These are phyloP conservation scores for Ispidina picta DNA, from an alignment of 2,797 vertebrate genomes.

Conservation along the genomic window DNA sequence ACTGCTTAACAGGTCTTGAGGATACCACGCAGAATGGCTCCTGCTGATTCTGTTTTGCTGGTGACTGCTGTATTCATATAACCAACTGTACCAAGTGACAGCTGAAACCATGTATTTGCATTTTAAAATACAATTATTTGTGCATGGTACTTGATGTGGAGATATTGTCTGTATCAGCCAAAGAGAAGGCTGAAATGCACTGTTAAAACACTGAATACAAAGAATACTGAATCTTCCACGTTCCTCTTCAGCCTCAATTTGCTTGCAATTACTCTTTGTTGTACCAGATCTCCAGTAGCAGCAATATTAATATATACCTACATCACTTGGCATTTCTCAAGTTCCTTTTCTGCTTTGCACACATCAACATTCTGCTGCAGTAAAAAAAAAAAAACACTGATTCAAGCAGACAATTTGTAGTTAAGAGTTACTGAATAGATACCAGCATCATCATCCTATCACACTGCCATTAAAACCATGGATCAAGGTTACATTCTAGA, in stretches of 20 bases:
- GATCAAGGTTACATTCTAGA: neutral
- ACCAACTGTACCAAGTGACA: neutral
- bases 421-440: neutral
- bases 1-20: neutral
- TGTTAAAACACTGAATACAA: neutral
- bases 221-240: neutral
- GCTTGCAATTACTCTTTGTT: neutral
- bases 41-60: neutral
- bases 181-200: neutral
- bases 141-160: neutral
- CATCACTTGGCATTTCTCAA: neutral
- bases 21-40: neutral
- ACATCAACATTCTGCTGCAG: neutral
- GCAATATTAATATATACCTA: neutral
- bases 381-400: neutral
- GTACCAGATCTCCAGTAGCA: neutral
- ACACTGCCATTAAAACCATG: neutral
- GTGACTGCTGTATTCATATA: neutral
- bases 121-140: neutral
- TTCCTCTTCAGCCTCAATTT: neutral
- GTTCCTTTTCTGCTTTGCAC: neutral
- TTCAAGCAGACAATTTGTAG: neutral
- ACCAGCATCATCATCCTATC: neutral
- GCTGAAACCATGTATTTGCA: neutral
- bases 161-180: neutral